Conservation (phyloP, 2,888 invertebrate species). For the Chouioia cunea region DNA sequence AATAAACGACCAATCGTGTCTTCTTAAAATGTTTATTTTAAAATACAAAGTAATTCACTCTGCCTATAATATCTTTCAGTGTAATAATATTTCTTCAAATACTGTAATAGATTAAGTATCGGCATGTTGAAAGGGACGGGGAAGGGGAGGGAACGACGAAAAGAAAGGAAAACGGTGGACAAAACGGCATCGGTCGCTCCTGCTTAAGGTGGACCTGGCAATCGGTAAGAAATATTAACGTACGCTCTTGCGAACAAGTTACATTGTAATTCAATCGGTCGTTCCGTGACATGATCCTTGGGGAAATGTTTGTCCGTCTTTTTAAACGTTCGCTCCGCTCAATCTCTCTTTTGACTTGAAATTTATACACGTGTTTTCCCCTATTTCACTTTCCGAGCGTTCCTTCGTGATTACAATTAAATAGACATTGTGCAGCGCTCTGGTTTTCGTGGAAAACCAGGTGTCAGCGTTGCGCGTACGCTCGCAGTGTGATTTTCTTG, state of each 20-base stretch:
- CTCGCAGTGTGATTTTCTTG: neutral
- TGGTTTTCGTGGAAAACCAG: conserved; percentile 47
- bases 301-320: too few species aligned
- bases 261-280: conserved; percentile 43
- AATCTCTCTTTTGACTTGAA: conserved; percentile 43
- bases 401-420: conserved; percentile 40
- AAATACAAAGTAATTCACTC: conserved; percentile 51
- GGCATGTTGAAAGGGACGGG: conserved; percentile 33
- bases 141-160: neutral
- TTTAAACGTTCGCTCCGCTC: conserved; percentile 37
- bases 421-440: conserved; percentile 42
- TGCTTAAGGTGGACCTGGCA: conserved; percentile 41
- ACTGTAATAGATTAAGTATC: conserved; percentile 51
- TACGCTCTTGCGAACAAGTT: conserved; percentile 47
- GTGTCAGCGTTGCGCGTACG: conserved; percentile 15
- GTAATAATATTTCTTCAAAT: conserved; percentile 48
- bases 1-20: conserved; percentile 31
- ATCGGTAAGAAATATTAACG: conserved; percentile 46
- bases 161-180: neutral
- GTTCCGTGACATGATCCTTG: conserved; percentile 27
- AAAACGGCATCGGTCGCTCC: conserved; percentile 31
- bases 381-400: conserved; percentile 35
- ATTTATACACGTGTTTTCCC: conserved; percentile 41
- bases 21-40: conserved; percentile 51
- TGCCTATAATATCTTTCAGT: conserved; percentile 50